These are phyloP conservation scores for Pseudopipra pipra DNA, from an alignment of 2,113 vertebrate genomes.

Conservation along the genomic window DNA sequence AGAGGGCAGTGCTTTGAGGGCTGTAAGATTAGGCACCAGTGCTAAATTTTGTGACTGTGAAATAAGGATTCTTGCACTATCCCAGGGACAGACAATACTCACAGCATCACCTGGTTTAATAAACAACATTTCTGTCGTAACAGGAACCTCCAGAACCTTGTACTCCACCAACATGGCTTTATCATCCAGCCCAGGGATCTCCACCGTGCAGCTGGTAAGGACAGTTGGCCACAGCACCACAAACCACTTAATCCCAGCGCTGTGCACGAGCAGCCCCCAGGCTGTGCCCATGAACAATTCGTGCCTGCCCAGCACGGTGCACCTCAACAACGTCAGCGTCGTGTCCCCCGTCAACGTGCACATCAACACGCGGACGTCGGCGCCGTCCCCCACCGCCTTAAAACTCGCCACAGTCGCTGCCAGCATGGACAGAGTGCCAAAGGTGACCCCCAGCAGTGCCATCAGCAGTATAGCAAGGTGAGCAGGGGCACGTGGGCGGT, in stretches of 20 bases:
- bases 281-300: constrained; percentile 87
- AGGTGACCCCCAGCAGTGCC: constrained; percentile 89
- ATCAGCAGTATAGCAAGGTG: constrained; percentile 88
- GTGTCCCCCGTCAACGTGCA: constrained; percentile 89
- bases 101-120: neutral
- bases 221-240: constrained; percentile 84
- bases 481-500: neutral
- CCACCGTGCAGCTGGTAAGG: constrained; percentile 82
- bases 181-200: constrained; percentile 83
- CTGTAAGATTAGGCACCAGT: neutral
- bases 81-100: accelerated
- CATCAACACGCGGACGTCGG: constrained; percentile 86
- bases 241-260: constrained; percentile 83
- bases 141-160: constrained; percentile 84
- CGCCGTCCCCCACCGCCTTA: constrained; percentile 91
- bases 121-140: neutral
- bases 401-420: constrained; percentile 91
- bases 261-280: constrained; percentile 84
- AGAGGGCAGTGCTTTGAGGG: neutral
- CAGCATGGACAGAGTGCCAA: constrained; percentile 90
- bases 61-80: neutral
- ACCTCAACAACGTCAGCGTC: constrained; percentile 86
- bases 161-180: constrained; percentile 86
- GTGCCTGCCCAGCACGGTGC: constrained; percentile 82
- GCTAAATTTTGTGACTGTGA: neutral